Percentiles rank a stretch among this genome's conserved stretches.
These are phyloP conservation scores for Heliconius himera DNA, from an alignment of 1,140 invertebrate species.

Conservation along the genomic window DNA sequence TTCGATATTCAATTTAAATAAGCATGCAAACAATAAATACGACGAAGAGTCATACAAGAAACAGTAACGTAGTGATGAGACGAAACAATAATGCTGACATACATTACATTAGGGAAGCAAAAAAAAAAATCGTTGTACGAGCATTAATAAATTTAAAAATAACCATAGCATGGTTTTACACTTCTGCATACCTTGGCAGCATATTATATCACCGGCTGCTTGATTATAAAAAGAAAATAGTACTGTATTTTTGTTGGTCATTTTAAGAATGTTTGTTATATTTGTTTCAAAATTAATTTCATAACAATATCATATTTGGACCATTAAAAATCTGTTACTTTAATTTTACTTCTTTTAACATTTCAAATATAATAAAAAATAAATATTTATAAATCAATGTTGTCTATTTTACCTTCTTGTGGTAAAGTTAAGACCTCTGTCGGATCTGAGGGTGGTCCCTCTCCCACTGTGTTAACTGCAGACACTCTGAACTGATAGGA, in stretches of 20 bases:
- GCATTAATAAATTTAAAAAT: conserved; percentile 26
- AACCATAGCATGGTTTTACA: conserved; percentile 39
- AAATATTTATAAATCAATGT: too few species aligned
- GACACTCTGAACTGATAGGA: conserved; percentile 98
- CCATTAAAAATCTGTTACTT: not conserved
- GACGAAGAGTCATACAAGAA: not conserved
- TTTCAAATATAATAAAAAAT: too few species aligned
- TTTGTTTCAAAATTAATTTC: not conserved
- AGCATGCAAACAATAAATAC: conserved; percentile 30
- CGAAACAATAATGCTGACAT: conserved; percentile 18
- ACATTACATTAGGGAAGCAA: conserved; percentile 25
- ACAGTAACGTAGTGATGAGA: conserved; percentile 14
- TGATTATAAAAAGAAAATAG: conserved; percentile 70
- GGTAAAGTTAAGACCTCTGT: conserved; percentile 94
- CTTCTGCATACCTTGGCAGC: conserved; percentile 80
- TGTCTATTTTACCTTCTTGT: conserved; percentile 89
- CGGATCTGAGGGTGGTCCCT: conserved; percentile 93
- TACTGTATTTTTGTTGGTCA: conserved; percentile 33
- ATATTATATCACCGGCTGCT: conserved; percentile 80
- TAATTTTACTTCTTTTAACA: too few species aligned
- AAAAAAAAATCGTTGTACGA: conserved; percentile 23
- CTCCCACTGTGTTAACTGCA: conserved; percentile 97
- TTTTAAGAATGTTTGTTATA: not conserved
- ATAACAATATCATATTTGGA: not conserved
- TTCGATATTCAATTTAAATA: conserved; percentile 22